Evolutionary conservation across 2,888 invertebrate species (phyloP).

Genomic region (Tetranychus truncatus): DNA sequence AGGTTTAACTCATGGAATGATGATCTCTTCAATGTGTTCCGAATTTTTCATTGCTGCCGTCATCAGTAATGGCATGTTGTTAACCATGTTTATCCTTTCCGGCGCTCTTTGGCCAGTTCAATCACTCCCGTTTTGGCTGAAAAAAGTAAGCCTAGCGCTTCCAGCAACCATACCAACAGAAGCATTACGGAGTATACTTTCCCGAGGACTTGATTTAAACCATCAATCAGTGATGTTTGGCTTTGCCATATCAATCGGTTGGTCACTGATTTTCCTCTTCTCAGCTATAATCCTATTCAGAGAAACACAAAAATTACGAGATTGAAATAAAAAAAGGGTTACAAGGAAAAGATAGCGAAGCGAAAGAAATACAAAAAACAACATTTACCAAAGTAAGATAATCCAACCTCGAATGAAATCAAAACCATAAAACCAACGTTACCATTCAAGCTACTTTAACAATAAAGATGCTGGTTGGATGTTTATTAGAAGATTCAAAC

Average conservation of each 20-base stretch:
- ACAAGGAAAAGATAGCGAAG: background rate
- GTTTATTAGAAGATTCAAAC: too few species aligned
- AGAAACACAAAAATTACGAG: background rate
- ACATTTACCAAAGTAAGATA: background rate
- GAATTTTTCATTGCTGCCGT: constrained; percentile 11
- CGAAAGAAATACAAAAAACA: background rate
- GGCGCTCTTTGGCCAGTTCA: constrained; percentile 93
- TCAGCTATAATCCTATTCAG: constrained; percentile 9
- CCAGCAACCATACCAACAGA: constrained; percentile 63
- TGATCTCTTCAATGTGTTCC: constrained; percentile 6
- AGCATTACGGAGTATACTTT: constrained; percentile 53
- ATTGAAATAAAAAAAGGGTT: background rate
- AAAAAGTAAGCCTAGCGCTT: constrained; percentile 48
- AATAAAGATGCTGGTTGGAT: too few species aligned
- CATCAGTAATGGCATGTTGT: constrained; percentile 10
- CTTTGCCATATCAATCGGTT: constrained; percentile 51
- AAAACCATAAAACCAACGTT: too few species aligned
- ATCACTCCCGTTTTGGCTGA: constrained; percentile 68
- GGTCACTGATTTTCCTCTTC: constrained; percentile 43
- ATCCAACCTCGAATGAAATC: background rate
- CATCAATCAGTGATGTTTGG: constrained; percentile 53
- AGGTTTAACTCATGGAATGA: constrained; percentile 14
- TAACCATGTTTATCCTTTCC: constrained; percentile 29
- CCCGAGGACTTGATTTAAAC: constrained; percentile 50
- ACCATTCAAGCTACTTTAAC: too few species aligned